Conservation (phyloP, 2,113 vertebrate species). For the Cyprinodon variegatus region DNA sequence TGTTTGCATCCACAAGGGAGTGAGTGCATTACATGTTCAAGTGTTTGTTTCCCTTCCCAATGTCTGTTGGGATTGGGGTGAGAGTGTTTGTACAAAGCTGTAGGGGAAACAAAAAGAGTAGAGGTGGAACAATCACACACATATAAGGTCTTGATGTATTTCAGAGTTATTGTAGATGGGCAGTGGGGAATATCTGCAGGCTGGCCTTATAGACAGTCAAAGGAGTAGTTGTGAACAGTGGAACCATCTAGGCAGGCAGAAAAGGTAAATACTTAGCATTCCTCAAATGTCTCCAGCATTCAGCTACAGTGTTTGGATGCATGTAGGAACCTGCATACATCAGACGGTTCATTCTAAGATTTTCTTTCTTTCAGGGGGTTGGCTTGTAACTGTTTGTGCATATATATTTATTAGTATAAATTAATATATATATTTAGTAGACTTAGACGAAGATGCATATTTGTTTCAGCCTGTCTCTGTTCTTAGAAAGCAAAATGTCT, state of each 20-base stretch:
- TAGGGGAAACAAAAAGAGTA: background rate
- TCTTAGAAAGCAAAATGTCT: conserved; percentile 32
- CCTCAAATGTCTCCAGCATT: conserved; percentile 59
- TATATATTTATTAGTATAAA: too few species aligned
- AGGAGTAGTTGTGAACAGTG: conserved; percentile 22
- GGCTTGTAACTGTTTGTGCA: background rate
- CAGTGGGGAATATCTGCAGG: background rate
- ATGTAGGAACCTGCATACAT: conserved; percentile 37
- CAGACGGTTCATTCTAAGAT: conserved; percentile 5
- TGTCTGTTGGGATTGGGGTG: conserved; percentile 1
- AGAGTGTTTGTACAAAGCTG: background rate
- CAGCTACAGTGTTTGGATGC: conserved; percentile 44
- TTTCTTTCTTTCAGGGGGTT: background rate
- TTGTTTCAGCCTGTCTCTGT: conserved; percentile 23
- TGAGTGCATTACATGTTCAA: conserved; percentile 27
- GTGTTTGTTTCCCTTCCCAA: conserved; percentile 46
- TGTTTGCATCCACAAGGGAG: conserved; percentile 42
- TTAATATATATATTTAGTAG: background rate
- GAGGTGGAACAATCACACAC: background rate
- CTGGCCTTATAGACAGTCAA: conserved; percentile 30
- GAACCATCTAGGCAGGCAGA: conserved; percentile 27
- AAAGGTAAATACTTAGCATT: conserved; percentile 81
- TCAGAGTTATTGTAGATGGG: background rate
- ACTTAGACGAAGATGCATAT: background rate
- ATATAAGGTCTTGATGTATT: background rate